phyloP scores from a whole-genome alignment of 2,888 invertebrate genomes.

The Eupithecia exiguata region DNA sequence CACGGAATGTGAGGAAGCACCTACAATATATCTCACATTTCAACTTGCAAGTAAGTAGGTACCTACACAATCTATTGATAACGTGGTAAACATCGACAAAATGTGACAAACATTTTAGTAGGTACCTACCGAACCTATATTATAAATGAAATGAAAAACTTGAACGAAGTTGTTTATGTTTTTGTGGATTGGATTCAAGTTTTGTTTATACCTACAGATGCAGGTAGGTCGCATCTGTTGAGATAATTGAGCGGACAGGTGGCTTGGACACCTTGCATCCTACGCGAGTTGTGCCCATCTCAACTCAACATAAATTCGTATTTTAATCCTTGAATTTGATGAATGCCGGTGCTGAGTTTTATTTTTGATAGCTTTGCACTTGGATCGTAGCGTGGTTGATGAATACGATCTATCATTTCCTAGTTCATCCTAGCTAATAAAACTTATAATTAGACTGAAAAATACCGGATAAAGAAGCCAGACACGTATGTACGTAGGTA shows the following conservation, averaged over 20 bases:
- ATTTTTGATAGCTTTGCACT: background rate
- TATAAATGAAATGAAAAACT: background rate
- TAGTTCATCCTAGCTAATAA: background rate
- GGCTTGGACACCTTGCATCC: conserved; percentile 77
- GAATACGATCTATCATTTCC: background rate
- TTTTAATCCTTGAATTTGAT: background rate
- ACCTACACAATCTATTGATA: background rate
- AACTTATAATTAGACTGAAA: background rate
- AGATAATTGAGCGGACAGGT: conserved; percentile 77
- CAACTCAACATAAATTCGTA: conserved; percentile 33
- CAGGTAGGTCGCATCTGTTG: conserved; percentile 79
- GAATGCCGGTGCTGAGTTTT: background rate
- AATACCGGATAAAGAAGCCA: background rate
- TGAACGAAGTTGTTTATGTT: conserved; percentile 51
- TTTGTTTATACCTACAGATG: conserved; percentile 45
- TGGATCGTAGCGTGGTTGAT: background rate
- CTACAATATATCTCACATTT: background rate
- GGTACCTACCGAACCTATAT: background rate
- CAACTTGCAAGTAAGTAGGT: background rate
- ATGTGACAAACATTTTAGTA: background rate
- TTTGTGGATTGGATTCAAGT: conserved; percentile 47
- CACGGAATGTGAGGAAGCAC: background rate
- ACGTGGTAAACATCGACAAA: background rate
- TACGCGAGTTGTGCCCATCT: conserved; percentile 43
- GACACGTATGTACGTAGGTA: too few relatives aligned